Percentiles rank a stretch among this genome's conserved stretches.
Evolutionary conservation across 2,888 invertebrate genomes (phyloP).

Genomic region (Seira sanloemensis): DNA sequence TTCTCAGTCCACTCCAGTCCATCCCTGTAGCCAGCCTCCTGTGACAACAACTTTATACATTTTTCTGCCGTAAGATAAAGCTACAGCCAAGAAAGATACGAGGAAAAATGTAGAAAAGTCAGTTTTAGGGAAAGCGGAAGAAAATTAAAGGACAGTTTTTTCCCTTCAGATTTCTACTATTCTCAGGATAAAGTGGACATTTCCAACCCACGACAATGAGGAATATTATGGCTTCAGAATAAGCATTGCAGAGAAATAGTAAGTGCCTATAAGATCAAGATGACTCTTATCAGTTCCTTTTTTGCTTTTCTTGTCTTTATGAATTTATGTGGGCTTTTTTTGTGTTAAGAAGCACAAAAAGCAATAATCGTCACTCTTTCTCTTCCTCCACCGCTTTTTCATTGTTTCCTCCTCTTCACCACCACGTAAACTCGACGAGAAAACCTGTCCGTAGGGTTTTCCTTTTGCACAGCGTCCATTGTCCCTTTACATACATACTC

Average conservation of each 20-base stretch:
- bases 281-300: slow-evolving; percentile 32
- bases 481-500: too few relatives aligned
- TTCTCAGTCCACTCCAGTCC: neutral
- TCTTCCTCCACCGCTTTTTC: neutral
- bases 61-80: neutral
- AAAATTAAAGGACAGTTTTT: slow-evolving; percentile 37
- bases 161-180: neutral
- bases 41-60: neutral
- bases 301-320: slow-evolving; percentile 40
- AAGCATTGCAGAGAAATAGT: neutral
- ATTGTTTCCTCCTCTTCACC: slow-evolving; percentile 12
- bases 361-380: slow-evolving; percentile 44
- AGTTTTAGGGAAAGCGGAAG: neutral
- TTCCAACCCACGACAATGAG: neutral
- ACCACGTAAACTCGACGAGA: neutral
- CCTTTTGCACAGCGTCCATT: neutral
- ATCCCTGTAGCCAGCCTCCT: neutral
- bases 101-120: neutral
- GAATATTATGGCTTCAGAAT: neutral
- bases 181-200: neutral
- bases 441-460: neutral
- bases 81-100: neutral
- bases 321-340: slow-evolving; percentile 37
- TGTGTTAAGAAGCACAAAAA: slow-evolving; percentile 21
- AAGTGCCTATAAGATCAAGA: neutral